Percentiles rank a stretch among this genome's conserved stretches.
phyloP scores from a whole-genome alignment of 2,888 invertebrate species.

The Orchesella flavescens region DNA sequence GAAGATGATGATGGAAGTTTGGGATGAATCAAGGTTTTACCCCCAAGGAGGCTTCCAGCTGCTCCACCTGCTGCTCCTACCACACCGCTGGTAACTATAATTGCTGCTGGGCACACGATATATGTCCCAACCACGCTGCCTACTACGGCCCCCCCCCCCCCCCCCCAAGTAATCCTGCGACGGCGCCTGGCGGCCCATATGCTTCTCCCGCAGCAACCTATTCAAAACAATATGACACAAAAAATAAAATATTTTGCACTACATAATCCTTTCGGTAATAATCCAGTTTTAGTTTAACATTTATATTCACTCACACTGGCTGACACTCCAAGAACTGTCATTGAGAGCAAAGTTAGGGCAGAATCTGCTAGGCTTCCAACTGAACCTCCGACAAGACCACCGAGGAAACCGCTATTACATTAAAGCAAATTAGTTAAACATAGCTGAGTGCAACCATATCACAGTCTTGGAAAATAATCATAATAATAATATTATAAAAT shows the following conservation, averaged over 20 bases:
- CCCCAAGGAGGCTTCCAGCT: slow-evolving; percentile 27
- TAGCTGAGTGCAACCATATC: not conserved
- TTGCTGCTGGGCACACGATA: slow-evolving; percentile 35
- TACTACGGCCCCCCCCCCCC: slow-evolving; percentile 21
- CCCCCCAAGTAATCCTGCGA: slow-evolving; percentile 25
- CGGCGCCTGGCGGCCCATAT: slow-evolving; percentile 9
- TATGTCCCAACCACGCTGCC: slow-evolving; percentile 36
- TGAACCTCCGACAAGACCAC: slow-evolving; percentile 41
- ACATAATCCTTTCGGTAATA: not conserved
- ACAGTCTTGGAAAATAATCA: not conserved
- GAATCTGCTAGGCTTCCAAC: slow-evolving; percentile 24
- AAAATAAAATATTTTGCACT: not conserved
- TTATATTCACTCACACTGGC: slow-evolving; percentile 19
- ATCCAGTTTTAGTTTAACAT: no score
- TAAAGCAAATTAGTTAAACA: no score
- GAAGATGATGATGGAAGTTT: no score
- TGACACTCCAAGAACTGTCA: slow-evolving; percentile 8
- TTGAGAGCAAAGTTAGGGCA: slow-evolving; percentile 2
- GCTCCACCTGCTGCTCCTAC: slow-evolving; percentile 44
- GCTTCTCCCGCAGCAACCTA: slow-evolving; percentile 27
- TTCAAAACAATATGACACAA: not conserved
- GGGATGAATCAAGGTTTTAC: no score
- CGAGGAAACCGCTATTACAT: slow-evolving; percentile 31
- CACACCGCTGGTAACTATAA: slow-evolving; percentile 6
- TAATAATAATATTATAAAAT: no score